These are phyloP conservation scores for Argyra leucocephala DNA, from an alignment of 2,888 invertebrate genomes.

Conservation along the genomic window DNA sequence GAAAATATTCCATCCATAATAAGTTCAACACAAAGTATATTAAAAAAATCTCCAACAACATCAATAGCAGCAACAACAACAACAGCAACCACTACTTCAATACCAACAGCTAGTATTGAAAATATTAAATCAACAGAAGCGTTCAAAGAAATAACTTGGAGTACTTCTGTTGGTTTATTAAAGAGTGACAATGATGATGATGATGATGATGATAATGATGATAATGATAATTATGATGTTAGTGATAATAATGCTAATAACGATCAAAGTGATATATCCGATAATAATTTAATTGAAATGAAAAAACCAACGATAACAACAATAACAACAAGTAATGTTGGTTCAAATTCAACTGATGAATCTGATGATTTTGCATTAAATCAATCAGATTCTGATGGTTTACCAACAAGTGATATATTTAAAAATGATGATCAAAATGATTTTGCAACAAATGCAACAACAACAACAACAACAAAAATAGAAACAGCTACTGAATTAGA, in stretches of 20 bases:
- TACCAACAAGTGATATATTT: neutral
- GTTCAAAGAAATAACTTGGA: slow-evolving; percentile 12
- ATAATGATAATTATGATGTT: neutral
- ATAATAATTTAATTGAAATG: slow-evolving; percentile 10
- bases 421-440: neutral
- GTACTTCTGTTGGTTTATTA: slow-evolving; percentile 8
- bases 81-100: slow-evolving; percentile 18
- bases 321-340: neutral
- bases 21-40: neutral
- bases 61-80: slow-evolving; percentile 16
- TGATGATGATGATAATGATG: slow-evolving; percentile 9
- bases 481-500: neutral
- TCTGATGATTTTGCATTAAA: neutral
- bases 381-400: slow-evolving; percentile 8
- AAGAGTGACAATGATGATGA: slow-evolving; percentile 10
- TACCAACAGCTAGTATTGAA: slow-evolving; percentile 4
- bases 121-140: slow-evolving; percentile 20
- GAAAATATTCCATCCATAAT: slow-evolving; percentile 12
- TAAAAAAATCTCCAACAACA: neutral
- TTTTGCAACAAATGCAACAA: neutral
- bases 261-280: neutral
- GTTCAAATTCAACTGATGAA: slow-evolving; percentile 4
- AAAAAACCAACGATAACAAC: slow-evolving; percentile 5
- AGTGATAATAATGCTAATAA: neutral
- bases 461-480: neutral